Percentiles rank a stretch among this genome's conserved stretches.
Evolutionary conservation across 2,888 invertebrate species (phyloP).

Genomic region (Cremastinae sp.): DNA sequence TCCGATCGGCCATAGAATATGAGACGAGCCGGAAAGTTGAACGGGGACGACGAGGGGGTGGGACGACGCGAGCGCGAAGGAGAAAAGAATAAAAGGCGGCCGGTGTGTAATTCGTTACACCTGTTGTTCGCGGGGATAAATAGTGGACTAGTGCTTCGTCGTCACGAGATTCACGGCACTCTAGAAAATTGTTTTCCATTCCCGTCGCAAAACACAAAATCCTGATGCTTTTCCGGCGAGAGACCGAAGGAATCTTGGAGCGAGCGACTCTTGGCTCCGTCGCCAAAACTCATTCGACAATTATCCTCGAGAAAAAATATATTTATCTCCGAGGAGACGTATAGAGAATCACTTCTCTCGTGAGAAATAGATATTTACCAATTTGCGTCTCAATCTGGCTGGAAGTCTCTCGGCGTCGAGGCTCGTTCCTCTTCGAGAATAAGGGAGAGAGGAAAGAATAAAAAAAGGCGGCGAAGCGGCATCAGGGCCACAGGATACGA

Average conservation of each 20-base stretch:
- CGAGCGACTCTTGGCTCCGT: constrained; percentile 62
- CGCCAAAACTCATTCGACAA: constrained; percentile 69
- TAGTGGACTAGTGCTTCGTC: not conserved
- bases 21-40: constrained; percentile 6
- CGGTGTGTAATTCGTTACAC: constrained; percentile 63
- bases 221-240: constrained; percentile 20
- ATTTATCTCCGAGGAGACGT: not conserved
- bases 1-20: constrained; percentile 52
- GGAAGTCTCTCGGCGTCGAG: not conserved
- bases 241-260: constrained; percentile 43
- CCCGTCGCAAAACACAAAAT: constrained; percentile 23
- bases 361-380: constrained; percentile 65
- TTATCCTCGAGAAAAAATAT: not conserved
- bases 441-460: too few species aligned
- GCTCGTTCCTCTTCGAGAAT: constrained; percentile 58
- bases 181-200: constrained; percentile 57
- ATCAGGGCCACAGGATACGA: constrained; percentile 64
- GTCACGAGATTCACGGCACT: constrained; percentile 49
- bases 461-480: constrained; percentile 28
- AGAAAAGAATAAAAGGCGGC: constrained; percentile 7
- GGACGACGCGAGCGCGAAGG: constrained; percentile 14
- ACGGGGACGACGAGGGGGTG: not conserved
- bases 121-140: constrained; percentile 58
- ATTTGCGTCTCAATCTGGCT: too few species aligned
- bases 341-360: constrained; percentile 37